Base-by-base conservation (phyloP, 1,140 invertebrate genomes). In the Drosophila repletoides region DNA sequence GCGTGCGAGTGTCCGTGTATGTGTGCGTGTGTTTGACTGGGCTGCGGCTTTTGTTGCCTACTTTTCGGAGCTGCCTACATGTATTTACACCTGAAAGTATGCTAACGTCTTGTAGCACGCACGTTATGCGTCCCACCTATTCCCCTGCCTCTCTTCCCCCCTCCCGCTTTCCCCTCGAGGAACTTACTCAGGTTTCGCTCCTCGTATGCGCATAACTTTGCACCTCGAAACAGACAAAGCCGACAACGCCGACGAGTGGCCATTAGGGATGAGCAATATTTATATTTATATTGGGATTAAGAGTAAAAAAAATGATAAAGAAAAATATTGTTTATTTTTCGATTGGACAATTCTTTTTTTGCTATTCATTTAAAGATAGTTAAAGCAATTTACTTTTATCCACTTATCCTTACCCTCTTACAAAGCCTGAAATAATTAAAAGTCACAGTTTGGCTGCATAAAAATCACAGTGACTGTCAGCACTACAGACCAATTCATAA, bases 61-160 rank as follows among this genome's bases (percentile, higher is more conserved):
- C 81, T 81, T 86, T 59, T 26, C n/a, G 12, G 19, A 46, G 34
- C 41, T 26, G 48, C 55, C 69, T 63, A 48, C 69, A 72, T 75
- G 75, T 77, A 73, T 68, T 81, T 80, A 69, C 75, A 88, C 79
- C 86, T 88, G 64, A 86, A 88, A 88, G 75, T 88, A 88, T 88
- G 84, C 68, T 88, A 88, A 88, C 84, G 79, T 88, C 76, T 88
- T 88, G 60, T 45, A 60, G 69, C 84, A 88, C 84, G 84, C 84
- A 88, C 84, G 75, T 77, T 55, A 72, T 48, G 56, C 46, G 28
- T 55, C 17, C 38, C 56, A 24, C 38, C 52, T n/a, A n/a, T n/a
- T n/a, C n/a, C 28, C 53, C 60, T 59, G 1, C 40, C 0, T 14
- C 0, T 5, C 21, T 21, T 6, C 14, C 6, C 1, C 55, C n/a